Evolutionary conservation across 2,797 vertebrate species (phyloP).

Genomic region (Phalloptychus januarius): DNA sequence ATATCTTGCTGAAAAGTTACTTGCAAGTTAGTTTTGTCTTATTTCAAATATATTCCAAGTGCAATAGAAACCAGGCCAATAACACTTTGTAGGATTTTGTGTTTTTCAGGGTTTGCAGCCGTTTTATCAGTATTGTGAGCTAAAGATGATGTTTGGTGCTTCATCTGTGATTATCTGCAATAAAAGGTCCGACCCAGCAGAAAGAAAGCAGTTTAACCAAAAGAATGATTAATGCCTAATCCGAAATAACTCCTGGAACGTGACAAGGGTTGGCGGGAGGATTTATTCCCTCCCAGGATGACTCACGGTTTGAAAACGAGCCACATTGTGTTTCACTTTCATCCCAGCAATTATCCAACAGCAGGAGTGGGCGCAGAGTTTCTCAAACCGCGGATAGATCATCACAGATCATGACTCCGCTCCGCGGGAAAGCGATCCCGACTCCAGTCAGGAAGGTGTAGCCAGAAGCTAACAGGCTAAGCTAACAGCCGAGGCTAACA

Average conservation of each 20-base stretch:
- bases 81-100: no score
- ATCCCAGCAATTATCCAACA: conserved; percentile 52
- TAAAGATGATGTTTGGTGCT: not conserved
- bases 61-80: no score
- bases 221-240: conserved; percentile 1
- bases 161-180: not conserved
- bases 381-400: conserved; percentile 24
- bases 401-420: conserved; percentile 9
- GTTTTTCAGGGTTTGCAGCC: no score
- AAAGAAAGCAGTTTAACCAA: not conserved
- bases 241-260: conserved; percentile 13
- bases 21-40: no score
- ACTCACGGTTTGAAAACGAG: conserved; percentile 50
- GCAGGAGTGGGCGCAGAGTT: conserved; percentile 41
- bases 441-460: not conserved
- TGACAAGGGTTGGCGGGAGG: conserved; percentile 20
- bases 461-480: not conserved
- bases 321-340: conserved; percentile 35
- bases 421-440: not conserved
- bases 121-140: not conserved
- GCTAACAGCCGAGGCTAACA: no score
- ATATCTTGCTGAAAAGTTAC: no score
- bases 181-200: not conserved
- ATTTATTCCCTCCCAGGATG: conserved; percentile 22
- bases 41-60: no score